Conservation (phyloP, 2,888 invertebrate genomes). For the Sialis fuliginosa region DNA sequence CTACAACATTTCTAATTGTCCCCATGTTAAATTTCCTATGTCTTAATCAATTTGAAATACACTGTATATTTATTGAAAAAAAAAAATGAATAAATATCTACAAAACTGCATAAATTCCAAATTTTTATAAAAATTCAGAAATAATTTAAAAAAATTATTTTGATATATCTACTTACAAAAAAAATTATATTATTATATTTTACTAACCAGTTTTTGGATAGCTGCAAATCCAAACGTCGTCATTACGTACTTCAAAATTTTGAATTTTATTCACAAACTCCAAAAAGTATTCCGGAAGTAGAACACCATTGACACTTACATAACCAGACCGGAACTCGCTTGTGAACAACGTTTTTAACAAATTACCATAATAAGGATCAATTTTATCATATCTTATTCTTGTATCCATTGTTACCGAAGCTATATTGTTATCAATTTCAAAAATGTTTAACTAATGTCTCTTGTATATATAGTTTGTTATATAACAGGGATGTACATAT, state of each 20-base stretch:
- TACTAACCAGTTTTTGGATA: conserved; percentile 35
- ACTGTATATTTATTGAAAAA: no score
- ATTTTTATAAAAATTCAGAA: no score
- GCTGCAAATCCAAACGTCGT: conserved; percentile 35
- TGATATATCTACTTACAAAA: no score
- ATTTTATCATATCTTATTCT: conserved; percentile 7
- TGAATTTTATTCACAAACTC: conserved; percentile 24
- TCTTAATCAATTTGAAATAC: no score
- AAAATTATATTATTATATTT: background rate
- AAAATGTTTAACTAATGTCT: no score
- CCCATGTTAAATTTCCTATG: no score
- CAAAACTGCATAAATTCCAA: no score
- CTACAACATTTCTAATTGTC: no score
- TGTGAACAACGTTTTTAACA: conserved; percentile 15
- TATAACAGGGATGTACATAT: no score
- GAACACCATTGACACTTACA: conserved; percentile 19
- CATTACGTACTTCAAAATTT: conserved; percentile 27
- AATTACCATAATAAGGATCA: conserved; percentile 2
- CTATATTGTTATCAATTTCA: background rate
- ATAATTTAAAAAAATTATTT: no score
- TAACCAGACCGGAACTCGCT: conserved; percentile 17
- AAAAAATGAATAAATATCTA: no score
- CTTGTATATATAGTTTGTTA: no score
- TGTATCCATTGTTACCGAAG: conserved; percentile 7
- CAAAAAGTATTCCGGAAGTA: conserved; percentile 24